These are phyloP conservation scores for Dendroctonus valens DNA, from an alignment of 1,140 invertebrate genomes.

Conservation along the genomic window DNA sequence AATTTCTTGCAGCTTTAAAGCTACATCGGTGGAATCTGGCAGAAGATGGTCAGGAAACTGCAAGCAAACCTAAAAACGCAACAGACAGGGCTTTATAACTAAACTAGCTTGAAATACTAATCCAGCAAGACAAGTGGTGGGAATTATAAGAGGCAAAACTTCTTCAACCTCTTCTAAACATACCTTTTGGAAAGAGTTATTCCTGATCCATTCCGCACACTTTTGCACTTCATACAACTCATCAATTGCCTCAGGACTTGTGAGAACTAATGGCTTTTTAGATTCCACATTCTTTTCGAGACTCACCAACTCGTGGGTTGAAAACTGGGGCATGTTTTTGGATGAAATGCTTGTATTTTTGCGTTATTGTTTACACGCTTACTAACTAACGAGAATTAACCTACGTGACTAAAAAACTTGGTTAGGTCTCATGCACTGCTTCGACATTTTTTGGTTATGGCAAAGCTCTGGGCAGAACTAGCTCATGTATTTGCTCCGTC, in stretches of 20 bases:
- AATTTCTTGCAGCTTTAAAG: conserved; percentile 60
- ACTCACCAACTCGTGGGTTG: conserved; percentile 42
- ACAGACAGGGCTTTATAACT: conserved; percentile 17
- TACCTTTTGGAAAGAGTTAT: conserved; percentile 66
- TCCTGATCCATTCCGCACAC: conserved; percentile 68
- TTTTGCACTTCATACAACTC: conserved; percentile 42
- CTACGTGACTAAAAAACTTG: too few species aligned
- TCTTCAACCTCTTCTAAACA: conserved; percentile 36
- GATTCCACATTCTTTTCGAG: conserved; percentile 44
- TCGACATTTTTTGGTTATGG: too few species aligned
- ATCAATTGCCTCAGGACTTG: conserved; percentile 36
- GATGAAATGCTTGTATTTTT: neutral
- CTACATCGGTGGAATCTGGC: conserved; percentile 66
- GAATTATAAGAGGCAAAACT: conserved; percentile 3
- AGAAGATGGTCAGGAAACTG: conserved; percentile 89
- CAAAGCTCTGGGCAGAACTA: too few species aligned
- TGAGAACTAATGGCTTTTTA: conserved; percentile 22
- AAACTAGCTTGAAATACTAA: conserved; percentile 15
- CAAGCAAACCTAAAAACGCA: conserved; percentile 71
- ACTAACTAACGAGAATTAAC: too few species aligned
- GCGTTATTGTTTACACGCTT: too few species aligned
- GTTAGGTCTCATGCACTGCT: too few species aligned
- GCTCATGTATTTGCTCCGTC: too few species aligned
- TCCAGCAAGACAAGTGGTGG: neutral
- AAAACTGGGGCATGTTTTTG: conserved; percentile 43